Conservation (phyloP, 2,113 vertebrate genomes). For the Carlito syrichta region DNA sequence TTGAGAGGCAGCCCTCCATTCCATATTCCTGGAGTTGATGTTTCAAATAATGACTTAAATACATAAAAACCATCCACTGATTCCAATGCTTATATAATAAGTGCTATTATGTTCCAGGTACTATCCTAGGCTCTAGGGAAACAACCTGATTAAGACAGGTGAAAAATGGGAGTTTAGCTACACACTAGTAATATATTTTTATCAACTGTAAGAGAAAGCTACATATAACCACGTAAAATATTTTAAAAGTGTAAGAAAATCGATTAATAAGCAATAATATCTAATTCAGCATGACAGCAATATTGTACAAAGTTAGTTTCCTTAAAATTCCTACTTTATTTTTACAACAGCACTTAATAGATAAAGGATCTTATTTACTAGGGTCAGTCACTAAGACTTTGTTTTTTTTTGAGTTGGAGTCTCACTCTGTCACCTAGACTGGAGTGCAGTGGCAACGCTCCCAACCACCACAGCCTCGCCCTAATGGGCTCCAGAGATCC, state of each 20-base stretch:
- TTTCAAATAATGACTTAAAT: slow-evolving; percentile 24
- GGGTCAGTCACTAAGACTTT: neutral
- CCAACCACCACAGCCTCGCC: no score
- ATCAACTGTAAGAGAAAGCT: neutral
- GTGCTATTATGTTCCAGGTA: neutral
- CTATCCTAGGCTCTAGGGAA: neutral
- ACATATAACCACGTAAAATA: neutral
- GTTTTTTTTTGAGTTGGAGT: no score
- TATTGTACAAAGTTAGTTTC: neutral
- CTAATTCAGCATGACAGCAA: neutral
- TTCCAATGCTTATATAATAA: neutral
- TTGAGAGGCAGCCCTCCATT: neutral
- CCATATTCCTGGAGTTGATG: neutral
- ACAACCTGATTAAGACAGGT: neutral
- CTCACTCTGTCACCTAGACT: no score
- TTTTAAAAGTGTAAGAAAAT: slow-evolving; percentile 14
- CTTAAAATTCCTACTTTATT: neutral
- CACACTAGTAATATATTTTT: neutral
- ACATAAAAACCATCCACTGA: neutral
- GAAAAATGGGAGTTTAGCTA: neutral
- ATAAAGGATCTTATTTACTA: neutral
- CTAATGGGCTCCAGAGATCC: no score
- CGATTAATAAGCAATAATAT: neutral
- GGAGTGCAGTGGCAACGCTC: no score
- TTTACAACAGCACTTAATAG: neutral